A percentile compares a stretch with the other conserved stretches of the same genome.
phyloP scores from a whole-genome alignment of 2,888 invertebrate species.

The Azorinus chamasolen region DNA sequence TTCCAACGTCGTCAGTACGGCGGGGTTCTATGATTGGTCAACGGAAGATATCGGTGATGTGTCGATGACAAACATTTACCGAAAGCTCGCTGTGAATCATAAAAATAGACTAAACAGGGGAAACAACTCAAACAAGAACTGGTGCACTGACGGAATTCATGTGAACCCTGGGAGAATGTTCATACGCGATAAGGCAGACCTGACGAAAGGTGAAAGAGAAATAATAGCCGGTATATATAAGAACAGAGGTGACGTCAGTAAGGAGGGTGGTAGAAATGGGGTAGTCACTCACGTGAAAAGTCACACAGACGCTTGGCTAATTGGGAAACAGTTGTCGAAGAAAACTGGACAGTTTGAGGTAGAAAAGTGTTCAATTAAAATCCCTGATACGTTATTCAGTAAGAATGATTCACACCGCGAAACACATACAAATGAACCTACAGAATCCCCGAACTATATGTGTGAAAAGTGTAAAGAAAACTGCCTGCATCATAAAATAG shows the following conservation, averaged over 20 bases:
- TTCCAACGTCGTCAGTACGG: conserved; percentile 73
- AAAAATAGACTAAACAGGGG: conserved; percentile 42
- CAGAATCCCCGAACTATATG: conserved; percentile 29
- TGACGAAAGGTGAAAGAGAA: conserved; percentile 81
- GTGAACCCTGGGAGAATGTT: conserved; percentile 78
- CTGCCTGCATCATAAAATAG: conserved; percentile 13
- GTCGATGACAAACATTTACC: conserved; percentile 73
- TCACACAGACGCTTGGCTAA: conserved; percentile 79
- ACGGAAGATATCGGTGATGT: conserved; percentile 61
- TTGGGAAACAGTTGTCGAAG: conserved; percentile 65
- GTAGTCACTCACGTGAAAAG: conserved; percentile 63
- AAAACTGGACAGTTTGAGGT: conserved; percentile 34
- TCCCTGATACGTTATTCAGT: conserved; percentile 66
- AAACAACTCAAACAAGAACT: conserved; percentile 45
- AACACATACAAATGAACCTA: background rate
- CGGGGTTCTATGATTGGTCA: conserved; percentile 79
- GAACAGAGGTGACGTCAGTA: conserved; percentile 73
- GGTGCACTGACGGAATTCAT: conserved; percentile 62
- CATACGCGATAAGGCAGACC: conserved; percentile 74
- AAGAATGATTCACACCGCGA: conserved; percentile 34
- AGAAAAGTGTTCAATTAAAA: conserved; percentile 54
- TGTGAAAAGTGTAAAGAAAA: conserved; percentile 53
- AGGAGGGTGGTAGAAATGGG: conserved; percentile 45
- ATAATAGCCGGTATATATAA: conserved; percentile 80
- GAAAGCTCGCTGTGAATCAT: conserved; percentile 68